These are phyloP conservation scores for Drosophila teissieri DNA, from an alignment of 1,140 invertebrate species.

Conservation along the genomic window DNA sequence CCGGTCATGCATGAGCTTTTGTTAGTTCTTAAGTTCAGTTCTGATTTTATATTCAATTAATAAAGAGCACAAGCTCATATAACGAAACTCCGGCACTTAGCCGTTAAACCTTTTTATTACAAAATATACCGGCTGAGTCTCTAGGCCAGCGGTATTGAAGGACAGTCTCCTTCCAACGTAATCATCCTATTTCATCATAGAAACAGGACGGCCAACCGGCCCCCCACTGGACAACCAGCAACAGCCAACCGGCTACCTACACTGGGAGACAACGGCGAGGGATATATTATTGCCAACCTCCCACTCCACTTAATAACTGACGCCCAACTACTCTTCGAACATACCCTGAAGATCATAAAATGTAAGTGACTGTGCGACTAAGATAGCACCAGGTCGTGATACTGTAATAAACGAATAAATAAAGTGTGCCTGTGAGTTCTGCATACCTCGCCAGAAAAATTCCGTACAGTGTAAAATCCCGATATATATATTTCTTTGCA, in stretches of 20 bases:
- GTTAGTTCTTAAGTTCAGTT: too few species aligned
- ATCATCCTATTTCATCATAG: not conserved
- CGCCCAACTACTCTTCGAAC: constrained; percentile 1
- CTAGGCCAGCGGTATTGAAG: not conserved
- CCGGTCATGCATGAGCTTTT: too few species aligned
- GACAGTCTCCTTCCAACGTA: not conserved
- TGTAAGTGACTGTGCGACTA: constrained; percentile 3
- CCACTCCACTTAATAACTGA: not conserved
- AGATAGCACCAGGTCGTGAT: constrained; percentile 7
- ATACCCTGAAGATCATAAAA: constrained; percentile 4
- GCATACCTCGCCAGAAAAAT: too few species aligned
- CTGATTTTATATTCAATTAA: not conserved
- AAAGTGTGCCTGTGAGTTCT: too few species aligned
- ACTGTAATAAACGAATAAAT: not conserved
- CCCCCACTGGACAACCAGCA: too few species aligned
- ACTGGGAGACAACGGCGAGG: not conserved
- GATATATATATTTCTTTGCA: too few species aligned
- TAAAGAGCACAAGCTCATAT: not conserved
- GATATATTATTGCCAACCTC: not conserved
- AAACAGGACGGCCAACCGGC: too few species aligned
- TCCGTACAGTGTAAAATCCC: too few species aligned
- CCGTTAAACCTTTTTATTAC: not conserved
- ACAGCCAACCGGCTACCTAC: too few species aligned
- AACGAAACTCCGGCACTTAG: not conserved
- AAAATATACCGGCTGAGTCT: not conserved